phyloP scores from a whole-genome alignment of 1,140 invertebrate species.

The Trichomalopsis sarcophagae region DNA sequence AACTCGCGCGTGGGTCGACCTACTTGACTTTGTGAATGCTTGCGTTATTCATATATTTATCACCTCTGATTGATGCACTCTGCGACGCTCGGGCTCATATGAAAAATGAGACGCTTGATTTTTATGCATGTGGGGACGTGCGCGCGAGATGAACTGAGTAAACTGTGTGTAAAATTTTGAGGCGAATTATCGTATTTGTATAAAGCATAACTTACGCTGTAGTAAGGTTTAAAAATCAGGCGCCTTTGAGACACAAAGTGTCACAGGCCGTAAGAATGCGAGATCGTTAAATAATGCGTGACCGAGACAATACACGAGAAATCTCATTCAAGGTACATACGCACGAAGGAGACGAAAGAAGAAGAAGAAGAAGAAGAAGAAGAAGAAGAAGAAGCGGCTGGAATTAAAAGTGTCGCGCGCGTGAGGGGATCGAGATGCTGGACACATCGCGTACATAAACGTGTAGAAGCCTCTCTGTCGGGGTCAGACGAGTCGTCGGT shows the following conservation, averaged over 20 bases:
- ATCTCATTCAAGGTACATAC: not conserved
- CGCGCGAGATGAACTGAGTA: too few relatives aligned
- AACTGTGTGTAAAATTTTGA: too few relatives aligned
- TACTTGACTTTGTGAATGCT: conserved; percentile 31
- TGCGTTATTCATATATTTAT: conserved; percentile 33
- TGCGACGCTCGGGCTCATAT: not conserved
- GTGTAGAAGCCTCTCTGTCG: conserved; percentile 32
- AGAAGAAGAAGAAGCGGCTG: not conserved
- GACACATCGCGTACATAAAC: not conserved
- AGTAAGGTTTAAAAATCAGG: too few relatives aligned
- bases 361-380: not conserved
- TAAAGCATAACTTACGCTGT: too few relatives aligned
- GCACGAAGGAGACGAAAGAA: not conserved
- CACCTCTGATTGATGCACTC: conserved; percentile 19
- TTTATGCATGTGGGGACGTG: too few relatives aligned
- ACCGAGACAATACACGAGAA: not conserved
- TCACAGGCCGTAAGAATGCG: too few relatives aligned
- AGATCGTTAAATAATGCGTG: too few relatives aligned
- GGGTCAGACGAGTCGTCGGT: conserved; percentile 67
- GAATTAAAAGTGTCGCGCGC: not conserved
- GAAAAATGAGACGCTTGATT: conserved; percentile 10
- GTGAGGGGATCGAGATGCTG: not conserved
- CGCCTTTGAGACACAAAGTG: too few relatives aligned
- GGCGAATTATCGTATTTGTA: too few relatives aligned
- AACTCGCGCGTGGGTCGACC: conserved; percentile 21